Evolutionary conservation across 2,797 vertebrate genomes (phyloP).

Genomic region (Pseudochirops corinnae): DNA sequence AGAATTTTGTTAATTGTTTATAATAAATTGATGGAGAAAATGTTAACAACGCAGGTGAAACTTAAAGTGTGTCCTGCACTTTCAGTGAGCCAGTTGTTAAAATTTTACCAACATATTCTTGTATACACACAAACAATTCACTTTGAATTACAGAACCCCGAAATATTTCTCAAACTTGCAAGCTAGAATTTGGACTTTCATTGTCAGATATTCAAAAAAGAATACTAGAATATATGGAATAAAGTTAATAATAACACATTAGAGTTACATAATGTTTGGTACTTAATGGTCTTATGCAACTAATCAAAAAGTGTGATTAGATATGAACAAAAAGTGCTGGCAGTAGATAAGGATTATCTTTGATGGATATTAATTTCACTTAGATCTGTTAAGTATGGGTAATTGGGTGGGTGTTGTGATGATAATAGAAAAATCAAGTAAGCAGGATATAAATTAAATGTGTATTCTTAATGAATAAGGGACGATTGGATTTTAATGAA

Average conservation of each 20-base stretch:
- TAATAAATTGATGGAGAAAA: not conserved
- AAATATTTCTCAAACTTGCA: not conserved
- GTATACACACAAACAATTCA: not conserved
- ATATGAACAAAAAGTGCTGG: constrained; percentile 71
- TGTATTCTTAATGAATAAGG: constrained; percentile 76
- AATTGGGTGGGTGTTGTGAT: constrained; percentile 78
- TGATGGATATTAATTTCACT: constrained; percentile 82
- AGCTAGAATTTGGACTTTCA: not conserved
- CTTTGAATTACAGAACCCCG: not conserved
- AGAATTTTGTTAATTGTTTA: not conserved
- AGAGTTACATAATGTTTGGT: constrained; percentile 64
- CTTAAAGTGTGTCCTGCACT: not conserved
- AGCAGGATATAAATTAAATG: constrained; percentile 74
- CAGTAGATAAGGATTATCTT: constrained; percentile 74
- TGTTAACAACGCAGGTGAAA: not conserved
- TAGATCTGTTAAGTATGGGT: constrained; percentile 76
- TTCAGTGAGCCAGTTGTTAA: not conserved
- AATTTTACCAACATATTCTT: not conserved
- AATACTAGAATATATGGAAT: constrained; percentile 42
- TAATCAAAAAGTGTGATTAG: constrained; percentile 79
- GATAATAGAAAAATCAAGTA: constrained; percentile 78
- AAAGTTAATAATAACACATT: constrained; percentile 68
- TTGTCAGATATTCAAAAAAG: not conserved
- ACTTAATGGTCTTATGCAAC: constrained; percentile 55
- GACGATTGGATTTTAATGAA: constrained; percentile 74